Evolutionary conservation across 53 echinoderm and acorn worm species (phyloP), one percentile per base, ranked within the genome.

Genomic region (Astropecten irregularis): DNA sequence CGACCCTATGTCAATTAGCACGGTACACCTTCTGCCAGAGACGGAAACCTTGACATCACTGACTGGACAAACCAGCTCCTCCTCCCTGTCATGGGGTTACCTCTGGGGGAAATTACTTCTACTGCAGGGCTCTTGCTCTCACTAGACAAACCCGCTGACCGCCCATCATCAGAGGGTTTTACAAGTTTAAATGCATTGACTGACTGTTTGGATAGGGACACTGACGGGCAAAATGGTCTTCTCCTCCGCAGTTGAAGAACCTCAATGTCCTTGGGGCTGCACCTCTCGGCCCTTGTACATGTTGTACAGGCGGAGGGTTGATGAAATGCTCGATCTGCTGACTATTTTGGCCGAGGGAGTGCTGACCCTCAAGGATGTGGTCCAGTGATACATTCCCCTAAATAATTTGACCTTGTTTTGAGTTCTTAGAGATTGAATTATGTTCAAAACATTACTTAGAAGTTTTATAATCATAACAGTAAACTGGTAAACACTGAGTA

Each of bases 1-100:
- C 3, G 88, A 88, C 1, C 88, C 88, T 2, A 82, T 82, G 34
- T 88, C 88, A 9, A 88, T 23, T 16, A 88, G 33, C 11, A 55
- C 71, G 8, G 8, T 28, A 27, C 88, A 87, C 6, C 28, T 15
- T 9, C 27, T 36, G 26, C 82, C 88, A 3, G 33, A 27, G 9
- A 85, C 30, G 19, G 22, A 10, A 8, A 72, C 35, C 7, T 33
- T 31, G 13, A 23, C 48, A 33, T 35, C 18, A 19, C 20, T 72
- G 16, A 71, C 40, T 25, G 85, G 73, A 28, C 73, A 71, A 53
- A 53, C 27, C 3, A 50, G 69, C 32, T 26, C 27, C 2, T 9
- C 54, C n/a, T 1, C 13, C 34, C 19, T 22, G 21, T 4, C 23
- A 25, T 4, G 55, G 18, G 1, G 10, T 23, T 23, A 23, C 27